Base-by-base conservation (phyloP, 2,797 vertebrate genomes). In the Spinibarbus caldwelli region DNA sequence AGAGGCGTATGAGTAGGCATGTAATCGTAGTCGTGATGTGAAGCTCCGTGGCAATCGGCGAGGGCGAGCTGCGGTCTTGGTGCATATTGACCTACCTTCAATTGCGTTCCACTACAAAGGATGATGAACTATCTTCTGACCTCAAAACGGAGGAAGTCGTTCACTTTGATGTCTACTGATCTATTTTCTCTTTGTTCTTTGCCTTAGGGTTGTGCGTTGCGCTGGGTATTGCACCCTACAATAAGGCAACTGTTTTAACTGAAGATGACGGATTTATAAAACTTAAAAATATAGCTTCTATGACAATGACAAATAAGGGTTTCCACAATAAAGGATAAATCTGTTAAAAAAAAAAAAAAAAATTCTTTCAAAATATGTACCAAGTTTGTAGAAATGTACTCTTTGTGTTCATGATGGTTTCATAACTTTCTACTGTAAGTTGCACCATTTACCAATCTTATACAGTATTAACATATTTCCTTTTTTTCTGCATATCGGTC, bases 91-190 rank as follows among this genome's bases (percentile, higher is more conserved):
- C 73, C 80, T 45, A 52, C 67, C 21, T 5, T 23, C 52, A 57
- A 36, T 38, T 47, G 45, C 19, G 12, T 68, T 66, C 34, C 21
- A 45, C 47, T 76, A 80, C 41, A 52, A 26, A 38, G 68, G 43
- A 54, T 62, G 68, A 66, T 73, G 49, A 80, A 57, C 38, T 45
- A 21, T 54, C 77, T 66, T 73, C 47, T 76, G 47, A 84, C 41
- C 82, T 87, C 34, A 77, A 54, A 62, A 41, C 21, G 14, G 72
- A 21, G 49, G 38, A 76, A 67, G 79, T 52, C 59, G 3, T 31
- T 15, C 38, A 70, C 79, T 70, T 82, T 76, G 71, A 82, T 78
- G 70, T 84, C 57, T 9, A 19, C 14, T 38, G 26, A 73, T 54
- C 14, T 87, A 57, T 68, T 38, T 52, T 31, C 23, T 59, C 77